Evolutionary conservation across 2,113 vertebrate genomes (phyloP).

Genomic region (Sialia sialis): DNA sequence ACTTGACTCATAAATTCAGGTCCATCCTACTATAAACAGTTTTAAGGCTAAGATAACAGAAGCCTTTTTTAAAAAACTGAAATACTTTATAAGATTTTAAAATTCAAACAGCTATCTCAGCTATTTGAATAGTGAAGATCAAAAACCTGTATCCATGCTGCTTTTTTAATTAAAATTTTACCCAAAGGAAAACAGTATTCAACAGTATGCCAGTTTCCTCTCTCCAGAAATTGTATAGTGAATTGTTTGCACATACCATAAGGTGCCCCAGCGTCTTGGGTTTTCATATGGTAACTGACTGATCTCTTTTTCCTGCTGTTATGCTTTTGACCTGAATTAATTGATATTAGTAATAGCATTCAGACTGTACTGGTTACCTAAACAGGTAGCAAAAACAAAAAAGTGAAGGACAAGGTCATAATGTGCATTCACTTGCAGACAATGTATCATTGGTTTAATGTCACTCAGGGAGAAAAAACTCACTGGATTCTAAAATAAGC

Average conservation of each 20-base stretch:
- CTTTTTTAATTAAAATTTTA: constrained; percentile 83
- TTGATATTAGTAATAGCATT: constrained; percentile 62
- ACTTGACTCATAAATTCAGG: neutral
- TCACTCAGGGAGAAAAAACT: constrained; percentile 1
- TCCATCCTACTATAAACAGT: neutral
- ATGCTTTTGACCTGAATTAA: constrained; percentile 77
- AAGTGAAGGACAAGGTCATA: neutral
- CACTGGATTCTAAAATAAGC: neutral
- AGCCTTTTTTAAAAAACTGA: neutral
- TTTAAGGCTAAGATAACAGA: constrained; percentile 50
- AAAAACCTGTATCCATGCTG: constrained; percentile 78
- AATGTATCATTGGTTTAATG: neutral
- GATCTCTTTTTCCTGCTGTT: constrained; percentile 68
- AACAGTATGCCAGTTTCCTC: constrained; percentile 75
- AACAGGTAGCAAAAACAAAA: constrained; percentile 62
- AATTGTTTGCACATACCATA: constrained; percentile 79
- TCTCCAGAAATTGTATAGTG: constrained; percentile 78
- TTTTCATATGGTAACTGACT: constrained; percentile 68
- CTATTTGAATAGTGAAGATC: constrained; percentile 72
- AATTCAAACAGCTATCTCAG: constrained; percentile 72
- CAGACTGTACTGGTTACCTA: constrained; percentile 64
- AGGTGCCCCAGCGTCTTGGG: constrained; percentile 73
- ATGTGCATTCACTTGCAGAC: neutral
- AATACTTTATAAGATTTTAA: constrained; percentile 64
- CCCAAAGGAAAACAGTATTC: constrained; percentile 80